Evolutionary conservation across 2,797 vertebrate genomes (phyloP), one percentile per base, ranked within the genome.

Genomic region (Tadarida brasiliensis): DNA sequence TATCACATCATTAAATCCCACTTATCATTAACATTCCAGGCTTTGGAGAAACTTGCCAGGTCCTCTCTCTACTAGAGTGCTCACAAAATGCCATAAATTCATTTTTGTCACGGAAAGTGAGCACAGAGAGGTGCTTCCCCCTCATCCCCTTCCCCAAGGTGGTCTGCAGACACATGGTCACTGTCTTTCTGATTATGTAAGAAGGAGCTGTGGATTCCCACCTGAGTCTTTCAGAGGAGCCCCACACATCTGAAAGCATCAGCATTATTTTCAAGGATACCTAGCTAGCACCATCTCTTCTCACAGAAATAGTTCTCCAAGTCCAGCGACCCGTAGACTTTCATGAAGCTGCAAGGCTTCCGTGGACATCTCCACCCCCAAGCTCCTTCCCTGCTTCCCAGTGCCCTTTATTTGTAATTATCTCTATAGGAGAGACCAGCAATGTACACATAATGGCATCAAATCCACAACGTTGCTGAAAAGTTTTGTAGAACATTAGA

Each of bases 1-100:
- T 47, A 77, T 88, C 89, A 92, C 82, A 90, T 91, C 94, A 96
- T 95, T 91, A 96, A 95, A 33, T 94, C 61, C 71, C 94, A 77
- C 85, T 97, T 96, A 93, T 67, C 86, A 86, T 94, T 80, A 95
- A 81, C 86, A 91, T 77, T 56, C 93, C 35, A 28, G 65, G 39
- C 51, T 94, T 82, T 94, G 3, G 9, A 87, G 81, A 78, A 90
- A 83, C 78, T 87, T n/a, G 44, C 81, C 94, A 93, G 47, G 54
- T 74, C 68, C 77, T 92, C 71, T 87, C 92, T 94, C 39, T n/a
- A 44, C 0, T 28, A 94, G 7, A 92, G 68, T 24, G 51, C 73
- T 85, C 90, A 68, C 57, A 90, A 92, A 97, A 95, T 87, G 63
- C 35, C 90, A 70, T 73, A 91, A 88, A 94, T 85, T 88, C 11